Evolutionary conservation across 2,888 invertebrate genomes (phyloP), one percentile per base, ranked within the genome.

Genomic region (Drosophila monieri): DNA sequence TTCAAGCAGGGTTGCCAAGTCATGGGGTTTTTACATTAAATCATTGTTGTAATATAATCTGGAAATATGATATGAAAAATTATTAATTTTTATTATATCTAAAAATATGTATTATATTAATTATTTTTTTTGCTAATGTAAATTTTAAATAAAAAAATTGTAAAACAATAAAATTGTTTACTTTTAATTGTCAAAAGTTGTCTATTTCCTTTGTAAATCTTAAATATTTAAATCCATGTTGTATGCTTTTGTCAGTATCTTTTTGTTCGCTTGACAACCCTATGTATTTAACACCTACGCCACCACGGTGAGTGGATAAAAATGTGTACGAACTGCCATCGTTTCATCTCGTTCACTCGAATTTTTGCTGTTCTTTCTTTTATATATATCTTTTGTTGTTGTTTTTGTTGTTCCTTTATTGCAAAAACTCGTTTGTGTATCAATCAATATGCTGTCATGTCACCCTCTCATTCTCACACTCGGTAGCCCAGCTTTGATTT

Each of bases 391-490:
- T 41, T 15, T n/a, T 12, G n/a, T n/a, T 35, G 9, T n/a, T n/a
- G 4, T 10, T 35, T n/a, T 35, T 12, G n/a, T 35, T 35, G 4
- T 35, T n/a, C 1, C 1, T 66, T 30, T 66, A 56, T 60, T 51
- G 56, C 60, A 65, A 85, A 43, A 85, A 81, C 80, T 66, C 75
- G 80, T 85, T 81, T 84, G 73, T 81, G 77, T 80, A 64, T 64
- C 62, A 81, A 81, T 81, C 86, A 81, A 85, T 85, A 81, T 80
- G 84, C 85, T 77, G 80, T 72, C 86, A 83, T 80, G 69, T 72
- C 66, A 62, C 57, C 49, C 53, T 68, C 51, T 58, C 46, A 15
- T 30, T 57, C 25, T 37, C 51, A 51, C 65, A 53, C 41, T 18
- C 37, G 44, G 49, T 21, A 44, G 25, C 25, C 39, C 44, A 39